These are phyloP conservation scores for Entomobrya proxima DNA, from an alignment of 2,888 invertebrate genomes.

Conservation along the genomic window DNA sequence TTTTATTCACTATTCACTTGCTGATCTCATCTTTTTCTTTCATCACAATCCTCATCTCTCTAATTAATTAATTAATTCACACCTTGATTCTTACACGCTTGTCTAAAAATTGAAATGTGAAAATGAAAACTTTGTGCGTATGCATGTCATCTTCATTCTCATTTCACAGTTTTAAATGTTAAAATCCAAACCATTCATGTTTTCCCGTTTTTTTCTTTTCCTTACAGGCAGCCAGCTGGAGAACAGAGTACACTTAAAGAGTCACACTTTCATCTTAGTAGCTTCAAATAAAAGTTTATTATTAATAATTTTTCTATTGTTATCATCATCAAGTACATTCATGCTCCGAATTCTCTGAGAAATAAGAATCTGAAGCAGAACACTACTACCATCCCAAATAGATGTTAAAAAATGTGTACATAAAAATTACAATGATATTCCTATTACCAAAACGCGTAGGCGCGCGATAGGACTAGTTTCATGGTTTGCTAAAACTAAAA, in stretches of 20 bases:
- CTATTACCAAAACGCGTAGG: background rate
- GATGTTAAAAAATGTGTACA: constrained; percentile 11
- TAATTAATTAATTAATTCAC: constrained; percentile 61
- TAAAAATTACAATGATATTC: constrained; percentile 4
- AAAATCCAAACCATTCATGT: background rate
- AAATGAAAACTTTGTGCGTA: background rate
- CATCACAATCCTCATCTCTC: constrained; percentile 34
- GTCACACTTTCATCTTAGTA: constrained; percentile 60
- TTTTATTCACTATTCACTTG: background rate
- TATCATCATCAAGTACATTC: constrained; percentile 6
- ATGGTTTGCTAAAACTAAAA: constrained; percentile 7
- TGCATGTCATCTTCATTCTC: background rate
- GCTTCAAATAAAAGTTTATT: constrained; percentile 36
- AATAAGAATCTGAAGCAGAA: constrained; percentile 1
- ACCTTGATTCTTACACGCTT: constrained; percentile 44
- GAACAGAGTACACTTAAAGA: constrained; percentile 93
- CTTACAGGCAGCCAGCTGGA: constrained; percentile 92
- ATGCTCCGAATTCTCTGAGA: constrained; percentile 44
- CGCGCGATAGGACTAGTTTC: constrained; percentile 7
- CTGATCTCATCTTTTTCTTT: constrained; percentile 1
- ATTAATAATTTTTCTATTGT: constrained; percentile 43
- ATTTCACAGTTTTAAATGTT: background rate
- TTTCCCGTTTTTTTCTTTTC: constrained; percentile 76
- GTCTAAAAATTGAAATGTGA: constrained; percentile 33
- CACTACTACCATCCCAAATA: constrained; percentile 1